Evolutionary conservation across 2,113 vertebrate species (phyloP).

Genomic region (Nothoprocta perdicaria): DNA sequence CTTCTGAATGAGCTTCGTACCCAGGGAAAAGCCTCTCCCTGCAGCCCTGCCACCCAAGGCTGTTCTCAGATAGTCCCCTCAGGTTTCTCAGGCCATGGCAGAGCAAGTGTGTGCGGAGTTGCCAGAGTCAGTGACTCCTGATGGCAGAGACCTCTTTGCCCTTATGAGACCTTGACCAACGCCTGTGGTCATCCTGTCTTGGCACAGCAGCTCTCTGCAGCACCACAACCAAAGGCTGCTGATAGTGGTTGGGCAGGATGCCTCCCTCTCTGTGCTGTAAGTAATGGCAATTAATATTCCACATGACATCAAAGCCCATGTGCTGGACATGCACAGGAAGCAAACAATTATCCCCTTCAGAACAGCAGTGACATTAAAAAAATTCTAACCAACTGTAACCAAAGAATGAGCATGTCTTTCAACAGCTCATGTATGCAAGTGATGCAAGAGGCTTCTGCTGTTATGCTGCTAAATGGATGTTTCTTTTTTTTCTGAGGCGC

Average conservation of each 20-base stretch:
- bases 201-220: neutral
- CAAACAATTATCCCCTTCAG: neutral
- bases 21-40: neutral
- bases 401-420: neutral
- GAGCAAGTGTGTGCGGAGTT: neutral
- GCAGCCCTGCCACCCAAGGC: neutral
- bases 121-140: neutral
- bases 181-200: neutral
- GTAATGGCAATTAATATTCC: neutral
- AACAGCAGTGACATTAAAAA: neutral
- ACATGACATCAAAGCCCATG: neutral
- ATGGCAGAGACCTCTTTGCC: neutral
- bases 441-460: neutral
- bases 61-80: neutral
- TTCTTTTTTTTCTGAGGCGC: neutral
- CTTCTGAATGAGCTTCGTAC: neutral
- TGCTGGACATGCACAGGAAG: neutral
- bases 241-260: rapidly evolving
- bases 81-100: neutral
- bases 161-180: neutral
- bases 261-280: neutral
- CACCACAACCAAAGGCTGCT: neutral
- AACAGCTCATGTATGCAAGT: neutral
- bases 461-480: neutral
- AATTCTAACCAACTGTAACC: neutral